A percentile compares a stretch with the other conserved stretches of the same genome.
These are phyloP conservation scores for Drosophila nannoptera DNA, from an alignment of 1,140 invertebrate species.

Conservation along the genomic window DNA sequence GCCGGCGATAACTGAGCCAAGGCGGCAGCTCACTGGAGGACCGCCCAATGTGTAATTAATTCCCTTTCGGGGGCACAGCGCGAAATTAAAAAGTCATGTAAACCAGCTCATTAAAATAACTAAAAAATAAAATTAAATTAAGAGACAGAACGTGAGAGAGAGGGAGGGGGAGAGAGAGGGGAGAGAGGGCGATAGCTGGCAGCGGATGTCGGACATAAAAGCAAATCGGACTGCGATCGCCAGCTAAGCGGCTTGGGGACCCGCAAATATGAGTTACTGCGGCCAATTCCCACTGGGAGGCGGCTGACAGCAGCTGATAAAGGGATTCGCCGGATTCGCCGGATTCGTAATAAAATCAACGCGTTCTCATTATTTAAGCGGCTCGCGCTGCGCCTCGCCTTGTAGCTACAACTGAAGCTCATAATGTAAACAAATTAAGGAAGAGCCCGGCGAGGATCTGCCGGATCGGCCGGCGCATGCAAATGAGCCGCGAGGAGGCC, in stretches of 20 bases:
- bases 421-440: conserved; percentile 79
- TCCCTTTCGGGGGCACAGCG: conserved; percentile 72
- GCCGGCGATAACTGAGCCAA: conserved; percentile 60
- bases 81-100: conserved; percentile 79
- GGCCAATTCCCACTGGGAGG: background rate
- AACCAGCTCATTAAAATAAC: conserved; percentile 79
- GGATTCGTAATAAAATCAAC: conserved; percentile 65
- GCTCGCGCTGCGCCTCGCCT: conserved; percentile 59
- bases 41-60: conserved; percentile 79
- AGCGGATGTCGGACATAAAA: conserved; percentile 23
- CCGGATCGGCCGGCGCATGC: conserved; percentile 38
- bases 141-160: background rate
- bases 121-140: conserved; percentile 43
- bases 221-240: conserved; percentile 41
- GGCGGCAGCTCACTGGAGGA: conserved; percentile 38
- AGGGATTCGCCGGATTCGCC: background rate
- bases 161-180: background rate
- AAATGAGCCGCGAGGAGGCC: conserved; percentile 46
- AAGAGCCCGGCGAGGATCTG: conserved; percentile 21
- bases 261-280: conserved; percentile 59
- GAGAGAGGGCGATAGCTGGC: background rate
- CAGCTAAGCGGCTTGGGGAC: conserved; percentile 60
- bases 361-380: conserved; percentile 73
- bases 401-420: conserved; percentile 76
- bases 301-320: conserved; percentile 32